phyloP scores from a whole-genome alignment of 2,888 invertebrate genomes.

The Rhamphomyia laevipes region DNA sequence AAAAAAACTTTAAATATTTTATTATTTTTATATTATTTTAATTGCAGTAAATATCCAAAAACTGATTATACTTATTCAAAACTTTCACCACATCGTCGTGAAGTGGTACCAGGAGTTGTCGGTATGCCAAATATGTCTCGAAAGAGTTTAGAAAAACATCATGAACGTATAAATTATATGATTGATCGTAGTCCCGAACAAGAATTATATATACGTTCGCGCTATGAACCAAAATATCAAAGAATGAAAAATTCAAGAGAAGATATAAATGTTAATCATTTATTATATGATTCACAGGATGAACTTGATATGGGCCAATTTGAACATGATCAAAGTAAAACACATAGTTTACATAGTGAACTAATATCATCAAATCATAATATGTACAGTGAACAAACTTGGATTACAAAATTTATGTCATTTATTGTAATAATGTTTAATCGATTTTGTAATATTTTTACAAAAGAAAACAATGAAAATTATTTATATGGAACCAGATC shows the following conservation, averaged over 20 bases:
- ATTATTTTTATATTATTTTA: constrained; percentile 1
- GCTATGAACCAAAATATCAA: constrained; percentile 23
- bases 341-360: constrained; percentile 8
- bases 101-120: constrained; percentile 65
- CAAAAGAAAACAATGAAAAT: constrained; percentile 17
- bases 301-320: constrained; percentile 28
- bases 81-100: constrained; percentile 68
- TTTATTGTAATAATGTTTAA: constrained; percentile 23
- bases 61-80: constrained; percentile 85
- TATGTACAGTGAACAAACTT: constrained; percentile 17
- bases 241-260: constrained; percentile 10
- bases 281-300: constrained; percentile 34
- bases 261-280: constrained; percentile 17
- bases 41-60: constrained; percentile 67
- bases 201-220: constrained; percentile 31
- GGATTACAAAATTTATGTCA: constrained; percentile 26
- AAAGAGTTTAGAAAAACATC: constrained; percentile 49
- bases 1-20: neutral
- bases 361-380: constrained; percentile 5
- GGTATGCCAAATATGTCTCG: constrained; percentile 87
- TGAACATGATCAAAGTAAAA: constrained; percentile 17
- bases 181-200: constrained; percentile 29
- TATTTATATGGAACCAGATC: constrained; percentile 19
- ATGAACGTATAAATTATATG: constrained; percentile 40
- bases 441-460: constrained; percentile 21